Evolutionary conservation across 2,797 vertebrate species (phyloP), one percentile per base, ranked within the genome.

Genomic region (Peromyscus nudipes): DNA sequence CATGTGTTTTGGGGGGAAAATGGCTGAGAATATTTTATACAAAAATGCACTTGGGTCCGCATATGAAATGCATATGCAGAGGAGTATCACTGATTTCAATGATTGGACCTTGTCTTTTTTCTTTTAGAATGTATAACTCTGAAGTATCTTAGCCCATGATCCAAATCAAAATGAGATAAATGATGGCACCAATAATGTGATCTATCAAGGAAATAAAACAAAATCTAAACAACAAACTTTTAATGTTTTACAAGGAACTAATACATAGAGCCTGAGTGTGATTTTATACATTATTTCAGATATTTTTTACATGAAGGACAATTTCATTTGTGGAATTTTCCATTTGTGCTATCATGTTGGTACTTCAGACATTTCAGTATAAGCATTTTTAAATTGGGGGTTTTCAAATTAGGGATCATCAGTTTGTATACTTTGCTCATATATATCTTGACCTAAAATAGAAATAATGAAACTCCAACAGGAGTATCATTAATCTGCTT

Each of bases 21-120:
- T 29, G 92, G 46, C 76, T 85, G 21, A 60, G 21, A 60, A 60
- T 23, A 23, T 60, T 23, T 49, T 87, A 46, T 23, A 60, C 62
- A 95, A 7, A 93, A 95, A 92, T 93, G 29, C 25, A 73, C 75
- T 82, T 95, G 9, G 1, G 31, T 94, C n/a, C 84, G 16, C 52
- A 75, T 86, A n/a, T 90, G 23, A 92, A 88, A 93, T 84, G 12
- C 4, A 75, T 10, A 23, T 27, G 46, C 12, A 76, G 12, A 46
- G 31, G 23, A 57, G 12, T 34, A 25, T 79, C 29, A 23, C 49
- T 67, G 25, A 57, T 57, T n/a, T 21, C 34, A 69, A 55, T 25
- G 13, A 37, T 37, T 71, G 21, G 34, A 27, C 21, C 31, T 27
- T 84, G 16, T 34, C 40, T 69, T 52, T 69, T 43, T 69, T 69